These are phyloP conservation scores for Peromyscus eremicus DNA, from an alignment of 2,797 vertebrate species.

Conservation along the genomic window DNA sequence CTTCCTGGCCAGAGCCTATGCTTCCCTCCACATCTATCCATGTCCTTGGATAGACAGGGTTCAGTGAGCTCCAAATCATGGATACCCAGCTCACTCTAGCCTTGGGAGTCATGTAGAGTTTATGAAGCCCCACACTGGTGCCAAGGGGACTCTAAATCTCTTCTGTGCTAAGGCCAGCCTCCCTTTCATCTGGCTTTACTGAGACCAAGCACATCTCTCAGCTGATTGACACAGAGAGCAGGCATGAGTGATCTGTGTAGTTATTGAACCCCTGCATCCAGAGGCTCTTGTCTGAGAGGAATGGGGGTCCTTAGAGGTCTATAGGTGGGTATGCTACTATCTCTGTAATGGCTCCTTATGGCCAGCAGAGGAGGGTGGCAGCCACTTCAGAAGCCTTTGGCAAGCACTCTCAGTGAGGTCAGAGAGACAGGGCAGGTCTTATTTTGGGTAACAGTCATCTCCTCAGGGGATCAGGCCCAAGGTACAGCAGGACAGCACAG, in stretches of 20 bases:
- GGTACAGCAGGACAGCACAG: slow-evolving; percentile 82
- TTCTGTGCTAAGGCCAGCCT: fast-evolving
- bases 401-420: slow-evolving; percentile 42
- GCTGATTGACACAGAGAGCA: background rate
- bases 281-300: fast-evolving
- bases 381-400: background rate
- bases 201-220: no score
- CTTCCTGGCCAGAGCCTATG: background rate
- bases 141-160: fast-evolving
- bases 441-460: slow-evolving; percentile 91
- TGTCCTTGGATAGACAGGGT: background rate
- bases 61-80: background rate
- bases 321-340: background rate
- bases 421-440: slow-evolving; percentile 86
- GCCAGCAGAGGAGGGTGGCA: slow-evolving; percentile 81
- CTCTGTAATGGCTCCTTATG: slow-evolving; percentile 59
- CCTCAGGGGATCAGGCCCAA: background rate
- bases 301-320: background rate
- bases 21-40: background rate
- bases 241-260: fast-evolving
- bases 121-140: background rate
- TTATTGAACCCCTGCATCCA: background rate
- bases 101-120: background rate
- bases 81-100: background rate
- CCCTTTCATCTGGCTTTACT: background rate